Base-by-base conservation (phyloP, 2,797 vertebrate genomes). In the Prionace glauca region DNA sequence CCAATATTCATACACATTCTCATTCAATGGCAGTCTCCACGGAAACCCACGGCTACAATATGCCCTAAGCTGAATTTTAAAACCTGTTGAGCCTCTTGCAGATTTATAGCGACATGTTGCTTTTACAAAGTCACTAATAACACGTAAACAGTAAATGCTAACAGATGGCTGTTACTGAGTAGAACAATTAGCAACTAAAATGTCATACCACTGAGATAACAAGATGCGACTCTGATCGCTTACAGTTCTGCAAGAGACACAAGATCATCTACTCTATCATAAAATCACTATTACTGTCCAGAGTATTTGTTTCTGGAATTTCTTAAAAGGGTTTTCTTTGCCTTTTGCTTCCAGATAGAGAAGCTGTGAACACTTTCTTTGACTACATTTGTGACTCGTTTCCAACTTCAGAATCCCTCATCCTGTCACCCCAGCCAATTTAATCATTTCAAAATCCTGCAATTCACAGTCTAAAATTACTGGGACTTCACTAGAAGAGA, bases 31-130 rank as follows among this genome's bases (percentile, higher is more conserved):
- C 50, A 0, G 0, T 96, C 97, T 96, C 96, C 62, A 94, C 36
- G 95, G 96, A 50, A 72, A 90, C 77, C 22, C 94, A 24, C 18
- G 95, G 24, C 26, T 45, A 29, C 32, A 18, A 24, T 26, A 91
- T 22, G 36, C 84, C 87, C 65, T 95, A 60, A 84, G 94, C 7
- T 11, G 1, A 96, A 50, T 1, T 69, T 96, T 74, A 95, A 95
- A 50, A 96, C 94, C 84, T 96, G 77, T 84, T 95, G 65, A 96
- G 96, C 18, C 22, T 91, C 20, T 96, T 3, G 3, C 95, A 96
- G 96, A 92, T 92, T 96, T 69, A 96, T 50, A 86, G 41, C 29
- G 69, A 95, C 93, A 95, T 56, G 41, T 60, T 95, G 93, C 69
- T 72, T 74, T 72, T 72, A 95, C 93, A 74, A 92, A 72, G 93